Evolutionary conservation across 2,113 vertebrate genomes (phyloP), one percentile per base, ranked within the genome.

Genomic region (Puntigrus tetrazona): DNA sequence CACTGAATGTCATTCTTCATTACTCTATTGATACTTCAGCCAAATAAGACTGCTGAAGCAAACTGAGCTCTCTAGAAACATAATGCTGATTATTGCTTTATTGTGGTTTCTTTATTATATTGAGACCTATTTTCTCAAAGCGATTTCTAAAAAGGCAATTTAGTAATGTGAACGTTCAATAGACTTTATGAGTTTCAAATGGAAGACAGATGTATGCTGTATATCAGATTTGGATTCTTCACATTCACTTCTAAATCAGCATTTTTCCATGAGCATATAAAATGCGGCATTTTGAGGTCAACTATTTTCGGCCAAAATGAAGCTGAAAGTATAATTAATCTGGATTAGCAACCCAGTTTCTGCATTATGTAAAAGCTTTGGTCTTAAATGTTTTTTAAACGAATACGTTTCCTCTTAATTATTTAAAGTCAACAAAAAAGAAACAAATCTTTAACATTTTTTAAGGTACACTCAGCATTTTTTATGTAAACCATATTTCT

Each of bases 61-160:
- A 16, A 50, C 34, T 69, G 20, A 0, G 7, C 25, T 34, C 16
- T 70, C 14, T 22, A 20, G 18, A 61, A n/a, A 80, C 3, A 69
- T 8, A 43, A 84, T 50, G 22, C 70, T 80, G 10, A 79, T 63
- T 86, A 84, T 38, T 45, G 31, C n/a, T 74, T 69, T 7, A 55
- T 81, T 84, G 61, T 76, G 80, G 45, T 18, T 57, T 59, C 52
- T 45, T 57, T 57, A 36, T 78, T 16, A 36, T 38, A 78, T 38
- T 76, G 47, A 52, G 27, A 47, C 10, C 14, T 59, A 27, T 69
- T 80, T 63, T 34, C 29, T 47, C 36, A 65, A 81, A 69, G 52
- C 27, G 16, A 27, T 31, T 67, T 81, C 9, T 29, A 81, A 45
- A 67, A 34, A 8, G 34, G 7, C n/a, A 78, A 61, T 61, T 47